A percentile compares a stretch with the other conserved stretches of the same genome.
These are phyloP conservation scores for Brachycybe producta DNA, from an alignment of 2,888 invertebrate genomes.

Conservation along the genomic window DNA sequence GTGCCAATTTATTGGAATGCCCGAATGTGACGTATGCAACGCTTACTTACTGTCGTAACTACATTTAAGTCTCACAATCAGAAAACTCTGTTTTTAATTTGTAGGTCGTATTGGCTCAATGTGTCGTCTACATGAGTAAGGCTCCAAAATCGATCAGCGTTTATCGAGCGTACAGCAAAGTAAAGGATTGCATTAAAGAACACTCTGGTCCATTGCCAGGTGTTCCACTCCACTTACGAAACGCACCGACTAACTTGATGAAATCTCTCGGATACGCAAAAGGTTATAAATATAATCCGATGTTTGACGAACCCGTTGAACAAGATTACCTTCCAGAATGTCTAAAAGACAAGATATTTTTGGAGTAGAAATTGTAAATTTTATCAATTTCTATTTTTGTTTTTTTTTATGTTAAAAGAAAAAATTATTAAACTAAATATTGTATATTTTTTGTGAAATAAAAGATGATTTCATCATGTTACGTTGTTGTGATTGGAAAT, in stretches of 20 bases:
- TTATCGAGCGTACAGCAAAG: conserved; percentile 44
- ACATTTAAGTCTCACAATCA: conserved; percentile 2
- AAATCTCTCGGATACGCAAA: conserved; percentile 49
- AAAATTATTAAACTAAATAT: too few species aligned
- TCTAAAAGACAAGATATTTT: conserved; percentile 28
- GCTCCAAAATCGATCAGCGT: conserved; percentile 59
- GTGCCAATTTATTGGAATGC: conserved; percentile 66
- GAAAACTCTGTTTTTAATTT: neutral
- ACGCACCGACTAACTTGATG: conserved; percentile 68
- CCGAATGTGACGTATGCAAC: conserved; percentile 54
- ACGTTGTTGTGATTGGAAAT: too few species aligned
- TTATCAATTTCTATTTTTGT: too few species aligned
- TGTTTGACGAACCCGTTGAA: conserved; percentile 24
- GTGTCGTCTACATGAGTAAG: conserved; percentile 58
- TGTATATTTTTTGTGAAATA: too few species aligned
- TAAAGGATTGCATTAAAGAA: conserved; percentile 46
- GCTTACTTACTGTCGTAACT: neutral
- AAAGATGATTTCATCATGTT: too few species aligned
- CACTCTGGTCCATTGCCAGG: conserved; percentile 55
- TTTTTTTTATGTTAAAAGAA: too few species aligned
- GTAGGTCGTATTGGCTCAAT: conserved; percentile 51
- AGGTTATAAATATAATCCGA: conserved; percentile 31
- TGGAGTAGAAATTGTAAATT: too few species aligned
- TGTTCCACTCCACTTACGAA: conserved; percentile 63
- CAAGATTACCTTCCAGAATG: conserved; percentile 31